Conservation (phyloP, 2,797 vertebrate genomes). For the Crenuchus spilurus region DNA sequence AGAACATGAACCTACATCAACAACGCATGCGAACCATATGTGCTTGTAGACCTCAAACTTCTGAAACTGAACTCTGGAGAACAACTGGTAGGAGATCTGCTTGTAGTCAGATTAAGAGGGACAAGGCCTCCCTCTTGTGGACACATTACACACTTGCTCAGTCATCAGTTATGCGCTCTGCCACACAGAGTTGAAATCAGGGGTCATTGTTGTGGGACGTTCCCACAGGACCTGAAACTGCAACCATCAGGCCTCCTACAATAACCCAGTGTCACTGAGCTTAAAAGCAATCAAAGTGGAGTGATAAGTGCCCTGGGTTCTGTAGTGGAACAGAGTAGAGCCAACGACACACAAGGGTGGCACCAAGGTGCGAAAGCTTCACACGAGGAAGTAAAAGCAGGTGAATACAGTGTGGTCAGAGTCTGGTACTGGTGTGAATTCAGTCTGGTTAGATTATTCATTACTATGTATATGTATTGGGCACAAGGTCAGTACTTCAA, state of each 20-base stretch:
- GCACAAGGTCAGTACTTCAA: too few relatives aligned
- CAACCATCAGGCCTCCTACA: neutral
- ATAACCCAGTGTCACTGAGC: slow-evolving; percentile 4
- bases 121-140: slow-evolving; percentile 47
- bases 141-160: neutral
- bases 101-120: slow-evolving; percentile 16
- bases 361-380: slow-evolving; percentile 12
- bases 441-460: too few relatives aligned
- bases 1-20: too few relatives aligned
- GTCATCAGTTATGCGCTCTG: neutral
- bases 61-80: neutral
- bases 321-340: neutral
- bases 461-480: too few relatives aligned
- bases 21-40: too few relatives aligned
- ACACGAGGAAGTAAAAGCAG: slow-evolving; percentile 16
- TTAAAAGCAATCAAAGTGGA: slow-evolving; percentile 1
- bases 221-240: neutral
- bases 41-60: too few relatives aligned
- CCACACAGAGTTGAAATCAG: neutral
- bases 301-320: slow-evolving; percentile 7
- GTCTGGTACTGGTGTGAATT: neutral
- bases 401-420: neutral
- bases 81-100: slow-evolving; percentile 9
- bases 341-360: neutral
- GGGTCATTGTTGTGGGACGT: neutral